A percentile compares a stretch with the other conserved stretches of the same genome.
Evolutionary conservation across 2,113 vertebrate genomes (phyloP).

Genomic region (Melanostigma gelatinosum): DNA sequence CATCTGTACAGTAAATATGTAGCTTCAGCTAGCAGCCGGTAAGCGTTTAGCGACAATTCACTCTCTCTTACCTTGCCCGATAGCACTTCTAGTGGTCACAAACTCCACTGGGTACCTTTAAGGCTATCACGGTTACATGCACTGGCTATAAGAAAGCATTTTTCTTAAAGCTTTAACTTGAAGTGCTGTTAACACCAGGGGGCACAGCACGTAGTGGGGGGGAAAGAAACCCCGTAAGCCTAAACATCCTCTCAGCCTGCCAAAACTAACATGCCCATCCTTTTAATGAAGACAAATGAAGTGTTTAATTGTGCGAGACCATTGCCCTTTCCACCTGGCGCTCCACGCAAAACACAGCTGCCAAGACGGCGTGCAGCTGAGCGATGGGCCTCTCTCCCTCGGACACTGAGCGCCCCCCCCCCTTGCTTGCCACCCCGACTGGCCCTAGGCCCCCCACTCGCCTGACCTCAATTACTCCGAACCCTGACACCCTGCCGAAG

Average conservation of each 20-base stretch:
- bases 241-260: constrained; percentile 49
- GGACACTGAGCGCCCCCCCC: constrained; percentile 35
- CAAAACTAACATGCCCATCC: constrained; percentile 62
- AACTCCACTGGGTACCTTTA: background rate
- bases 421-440: constrained; percentile 32
- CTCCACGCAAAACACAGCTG: constrained; percentile 73
- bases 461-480: constrained; percentile 55
- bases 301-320: constrained; percentile 66
- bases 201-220: background rate
- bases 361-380: constrained; percentile 49
- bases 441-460: constrained; percentile 38
- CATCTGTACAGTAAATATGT: background rate
- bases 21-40: too few relatives aligned
- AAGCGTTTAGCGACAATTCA: too few relatives aligned
- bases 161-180: constrained; percentile 19
- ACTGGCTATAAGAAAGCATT: background rate
- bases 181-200: constrained; percentile 21
- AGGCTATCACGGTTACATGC: background rate
- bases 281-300: constrained; percentile 75
- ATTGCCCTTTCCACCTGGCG: constrained; percentile 71
- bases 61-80: background rate
- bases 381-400: constrained; percentile 27
- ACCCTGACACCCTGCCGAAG: constrained; percentile 54
- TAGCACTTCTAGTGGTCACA: constrained; percentile 2
- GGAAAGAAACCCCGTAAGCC: constrained; percentile 6